Base-by-base conservation (phyloP, 2,888 invertebrate species). In the Pyralis farinalis region DNA sequence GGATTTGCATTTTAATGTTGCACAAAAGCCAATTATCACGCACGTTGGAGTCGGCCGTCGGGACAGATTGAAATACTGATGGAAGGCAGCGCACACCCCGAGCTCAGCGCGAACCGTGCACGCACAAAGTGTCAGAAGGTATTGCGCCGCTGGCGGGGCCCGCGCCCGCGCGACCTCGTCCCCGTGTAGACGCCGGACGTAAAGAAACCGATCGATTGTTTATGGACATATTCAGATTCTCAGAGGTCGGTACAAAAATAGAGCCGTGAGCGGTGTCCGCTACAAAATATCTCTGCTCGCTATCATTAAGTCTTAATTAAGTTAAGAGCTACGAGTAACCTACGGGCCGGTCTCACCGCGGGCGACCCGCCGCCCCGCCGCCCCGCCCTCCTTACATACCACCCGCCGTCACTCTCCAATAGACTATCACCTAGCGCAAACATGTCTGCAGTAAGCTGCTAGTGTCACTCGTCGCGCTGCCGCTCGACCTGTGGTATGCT, bases 171-270 rank as follows among this genome's bases (percentile, higher is more conserved):
- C n/a, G n/a, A n/a, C n/a, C n/a, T n/a, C n/a, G n/a, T n/a, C n/a
- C n/a, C n/a, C n/a, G n/a, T n/a, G n/a, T n/a, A n/a, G 21, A 16
- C 16, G 12, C 16, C 8, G n/a, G 8, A 8, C 16, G 16, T 16
- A 16, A 3, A 32, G n/a, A 16, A n/a, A 16, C 32, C 7, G 31
- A 3, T 12, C 31, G 12, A 31, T 12, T 1, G 12, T 4, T n/a
- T 12, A 27, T 36, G 30, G 9, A 31, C 30, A 47, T 25, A 36
- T 46, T 37, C 33, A 50, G 70, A 69, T 68, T 70, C 71, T 70
- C 71, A 53, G 61, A 60, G 58, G 55, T 69, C 68, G 62, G 70
- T 83, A 83, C 66, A 81, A 83, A 81, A 82, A 83, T 83, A 83
- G 73, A 78, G 72, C 67, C 67, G 63, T 63, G 57, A 61, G 61